phyloP scores from a whole-genome alignment of 2,888 invertebrate species.

The Frankliniella intonsa region DNA sequence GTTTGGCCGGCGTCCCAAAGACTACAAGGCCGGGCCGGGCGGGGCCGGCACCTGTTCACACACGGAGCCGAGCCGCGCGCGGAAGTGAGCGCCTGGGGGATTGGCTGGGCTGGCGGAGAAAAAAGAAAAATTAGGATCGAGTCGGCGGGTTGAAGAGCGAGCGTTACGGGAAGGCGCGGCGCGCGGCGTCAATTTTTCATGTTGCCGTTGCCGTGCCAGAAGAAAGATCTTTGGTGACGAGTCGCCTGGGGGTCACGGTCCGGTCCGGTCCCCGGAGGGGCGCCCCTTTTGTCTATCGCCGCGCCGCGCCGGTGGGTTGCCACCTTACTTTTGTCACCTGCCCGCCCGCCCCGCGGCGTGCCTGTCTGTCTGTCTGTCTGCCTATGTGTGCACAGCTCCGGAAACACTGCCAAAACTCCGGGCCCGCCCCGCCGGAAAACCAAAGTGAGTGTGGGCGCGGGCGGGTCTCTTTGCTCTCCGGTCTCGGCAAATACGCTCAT shows the following conservation, averaged over 20 bases:
- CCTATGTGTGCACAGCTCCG: too few relatives aligned
- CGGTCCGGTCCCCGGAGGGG: background rate
- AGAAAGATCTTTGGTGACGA: background rate
- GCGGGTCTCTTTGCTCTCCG: conserved; percentile 4
- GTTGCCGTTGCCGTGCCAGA: background rate
- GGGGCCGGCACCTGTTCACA: background rate
- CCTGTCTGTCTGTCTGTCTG: too few relatives aligned
- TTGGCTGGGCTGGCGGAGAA: background rate
- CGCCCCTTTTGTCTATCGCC: background rate
- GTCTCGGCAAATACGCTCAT: background rate
- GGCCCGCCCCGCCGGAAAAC: background rate
- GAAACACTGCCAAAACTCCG: too few relatives aligned
- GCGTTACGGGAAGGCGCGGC: background rate
- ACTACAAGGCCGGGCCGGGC: background rate
- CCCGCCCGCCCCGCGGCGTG: background rate
- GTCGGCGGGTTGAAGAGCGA: too few relatives aligned
- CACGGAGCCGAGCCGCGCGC: background rate
- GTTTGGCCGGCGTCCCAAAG: too few relatives aligned
- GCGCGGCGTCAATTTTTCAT: background rate
- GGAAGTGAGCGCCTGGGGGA: background rate
- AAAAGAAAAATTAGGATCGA: background rate
- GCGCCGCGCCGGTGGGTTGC: background rate
- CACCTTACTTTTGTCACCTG: background rate
- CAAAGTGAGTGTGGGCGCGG: background rate
- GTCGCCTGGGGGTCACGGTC: background rate